Evolutionary conservation across 2,888 invertebrate species (phyloP).

Genomic region (Melieria crassipennis): DNA sequence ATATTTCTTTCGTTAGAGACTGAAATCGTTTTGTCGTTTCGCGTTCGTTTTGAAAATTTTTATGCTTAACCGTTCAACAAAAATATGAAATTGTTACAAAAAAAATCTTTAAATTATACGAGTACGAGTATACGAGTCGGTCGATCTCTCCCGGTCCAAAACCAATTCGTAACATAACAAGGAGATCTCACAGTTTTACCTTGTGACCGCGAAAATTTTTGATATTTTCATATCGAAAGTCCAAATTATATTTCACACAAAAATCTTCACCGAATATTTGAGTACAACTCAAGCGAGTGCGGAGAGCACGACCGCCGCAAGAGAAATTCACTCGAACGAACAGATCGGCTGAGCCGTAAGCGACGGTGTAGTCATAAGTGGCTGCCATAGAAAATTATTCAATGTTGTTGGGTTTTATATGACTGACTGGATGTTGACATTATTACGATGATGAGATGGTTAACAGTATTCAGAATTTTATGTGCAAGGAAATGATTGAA

Average conservation of each 20-base stretch:
- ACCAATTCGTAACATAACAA: slow-evolving; percentile 67
- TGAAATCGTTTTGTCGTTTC: slow-evolving; percentile 28
- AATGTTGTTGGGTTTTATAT: too few species aligned
- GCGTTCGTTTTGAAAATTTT: slow-evolving; percentile 33
- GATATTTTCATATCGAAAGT: slow-evolving; percentile 58
- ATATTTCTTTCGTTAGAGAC: slow-evolving; percentile 28
- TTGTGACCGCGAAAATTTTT: slow-evolving; percentile 67
- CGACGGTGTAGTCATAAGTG: too few species aligned
- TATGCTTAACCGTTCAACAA: slow-evolving; percentile 4
- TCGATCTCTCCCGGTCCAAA: slow-evolving; percentile 68
- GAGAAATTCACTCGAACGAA: slow-evolving; percentile 27
- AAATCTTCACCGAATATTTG: slow-evolving; percentile 48
- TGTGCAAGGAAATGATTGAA: too few species aligned
- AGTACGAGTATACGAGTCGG: slow-evolving; percentile 66
- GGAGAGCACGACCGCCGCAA: slow-evolving; percentile 6
- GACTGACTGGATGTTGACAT: too few species aligned
- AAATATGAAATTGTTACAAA: slow-evolving; percentile 36
- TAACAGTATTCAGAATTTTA: too few species aligned
- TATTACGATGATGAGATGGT: too few species aligned
- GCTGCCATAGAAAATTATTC: too few species aligned
- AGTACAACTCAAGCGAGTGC: slow-evolving; percentile 43
- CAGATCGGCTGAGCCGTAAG: neutral
- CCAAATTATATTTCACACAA: slow-evolving; percentile 51
- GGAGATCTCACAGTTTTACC: slow-evolving; percentile 65
- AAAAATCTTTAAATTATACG: slow-evolving; percentile 46